Evolutionary conservation across 2,797 vertebrate genomes (phyloP).

Genomic region (Champsocephalus gunnari): DNA sequence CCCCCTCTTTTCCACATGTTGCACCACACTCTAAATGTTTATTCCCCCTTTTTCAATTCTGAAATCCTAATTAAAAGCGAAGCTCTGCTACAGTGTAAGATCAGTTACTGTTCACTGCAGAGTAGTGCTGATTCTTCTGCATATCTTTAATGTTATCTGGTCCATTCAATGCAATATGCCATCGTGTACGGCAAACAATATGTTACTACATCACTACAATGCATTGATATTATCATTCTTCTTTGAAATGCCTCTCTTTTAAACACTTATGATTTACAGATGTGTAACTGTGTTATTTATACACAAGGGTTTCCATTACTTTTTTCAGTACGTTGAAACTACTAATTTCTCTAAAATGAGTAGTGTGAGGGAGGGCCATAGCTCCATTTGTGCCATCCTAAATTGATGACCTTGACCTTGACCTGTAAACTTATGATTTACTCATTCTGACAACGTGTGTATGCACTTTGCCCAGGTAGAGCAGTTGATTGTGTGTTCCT

Average conservation of each 20-base stretch:
- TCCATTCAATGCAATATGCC: background rate
- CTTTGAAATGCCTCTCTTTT: background rate
- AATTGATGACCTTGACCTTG: slow-evolving; percentile 57
- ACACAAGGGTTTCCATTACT: background rate
- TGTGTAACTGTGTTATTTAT: slow-evolving; percentile 1
- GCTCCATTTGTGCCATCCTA: background rate
- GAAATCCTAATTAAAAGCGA: slow-evolving; percentile 26
- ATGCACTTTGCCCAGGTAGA: slow-evolving; percentile 16
- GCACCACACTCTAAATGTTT: slow-evolving; percentile 27
- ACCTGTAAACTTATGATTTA: slow-evolving; percentile 5
- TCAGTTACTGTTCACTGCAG: slow-evolving; percentile 17
- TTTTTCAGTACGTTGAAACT: background rate
- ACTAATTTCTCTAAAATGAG: background rate
- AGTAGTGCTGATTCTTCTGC: slow-evolving; percentile 11
- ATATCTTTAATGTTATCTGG: slow-evolving; percentile 10
- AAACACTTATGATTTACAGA: background rate
- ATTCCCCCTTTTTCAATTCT: slow-evolving; percentile 9
- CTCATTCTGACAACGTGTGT: slow-evolving; percentile 2
- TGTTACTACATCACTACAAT: background rate
- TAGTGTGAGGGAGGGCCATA: background rate
- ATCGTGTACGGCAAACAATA: background rate
- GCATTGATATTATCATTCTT: background rate
- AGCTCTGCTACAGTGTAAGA: background rate
- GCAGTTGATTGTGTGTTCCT: background rate
- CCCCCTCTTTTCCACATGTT: slow-evolving; percentile 58